Evolutionary conservation across 1,140 invertebrate species (phyloP).

Genomic region (Tetranychus cinnabarinus): DNA sequence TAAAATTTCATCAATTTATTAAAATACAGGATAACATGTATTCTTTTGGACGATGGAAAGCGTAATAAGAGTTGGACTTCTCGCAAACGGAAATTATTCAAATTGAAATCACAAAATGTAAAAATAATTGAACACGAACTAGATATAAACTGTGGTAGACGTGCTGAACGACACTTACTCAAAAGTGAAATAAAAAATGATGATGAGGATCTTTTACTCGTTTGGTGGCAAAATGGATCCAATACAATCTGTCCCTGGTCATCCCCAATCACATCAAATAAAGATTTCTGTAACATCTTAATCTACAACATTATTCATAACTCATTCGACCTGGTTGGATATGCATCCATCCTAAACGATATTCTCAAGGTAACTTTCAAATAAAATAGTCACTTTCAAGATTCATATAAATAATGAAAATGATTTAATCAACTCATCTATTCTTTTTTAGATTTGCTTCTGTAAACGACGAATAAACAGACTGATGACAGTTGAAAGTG

Average conservation of each 20-base stretch:
- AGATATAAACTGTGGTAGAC: background rate
- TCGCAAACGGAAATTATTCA: background rate
- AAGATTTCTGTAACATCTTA: background rate
- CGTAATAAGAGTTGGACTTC: background rate
- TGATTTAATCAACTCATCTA: too few relatives aligned
- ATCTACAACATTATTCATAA: background rate
- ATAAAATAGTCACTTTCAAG: too few relatives aligned
- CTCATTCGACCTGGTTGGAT: background rate
- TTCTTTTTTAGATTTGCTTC: background rate
- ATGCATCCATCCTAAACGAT: slow-evolving; percentile 1
- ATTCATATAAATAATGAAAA: too few relatives aligned
- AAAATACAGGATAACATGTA: slow-evolving; percentile 1
- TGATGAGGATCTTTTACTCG: background rate
- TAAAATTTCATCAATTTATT: too few relatives aligned
- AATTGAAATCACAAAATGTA: background rate
- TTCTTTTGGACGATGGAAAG: slow-evolving; percentile 1
- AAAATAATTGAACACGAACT: background rate
- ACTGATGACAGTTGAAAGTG: background rate
- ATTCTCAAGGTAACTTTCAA: slow-evolving; percentile 3
- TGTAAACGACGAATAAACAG: background rate
- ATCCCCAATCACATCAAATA: background rate
- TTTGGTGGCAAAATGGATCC: slow-evolving; percentile 1
- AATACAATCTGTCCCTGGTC: background rate
- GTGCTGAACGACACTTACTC: slow-evolving; percentile 1
- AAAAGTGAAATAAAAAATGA: background rate